Evolutionary conservation across 2,888 invertebrate species (phyloP).

Genomic region (Idaea aversata): DNA sequence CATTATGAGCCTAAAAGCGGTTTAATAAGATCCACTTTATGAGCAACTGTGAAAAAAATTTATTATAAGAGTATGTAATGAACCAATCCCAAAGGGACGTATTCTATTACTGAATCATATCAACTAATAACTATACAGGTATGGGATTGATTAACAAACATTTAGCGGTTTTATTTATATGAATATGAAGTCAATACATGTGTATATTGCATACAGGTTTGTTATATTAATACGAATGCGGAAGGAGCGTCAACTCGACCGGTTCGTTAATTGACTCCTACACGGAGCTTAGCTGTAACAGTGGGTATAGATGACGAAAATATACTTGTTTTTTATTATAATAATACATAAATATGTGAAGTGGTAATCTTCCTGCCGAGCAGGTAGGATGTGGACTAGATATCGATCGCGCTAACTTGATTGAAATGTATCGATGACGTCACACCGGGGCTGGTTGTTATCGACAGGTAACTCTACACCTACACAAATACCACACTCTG

Average conservation of each 20-base stretch:
- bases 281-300: background rate
- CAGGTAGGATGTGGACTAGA: background rate
- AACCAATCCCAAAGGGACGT: too few species aligned
- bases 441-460: background rate
- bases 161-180: background rate
- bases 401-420: too few species aligned
- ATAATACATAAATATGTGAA: background rate
- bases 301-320: background rate
- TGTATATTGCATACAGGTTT: slow-evolving; percentile 9
- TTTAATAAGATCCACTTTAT: too few species aligned
- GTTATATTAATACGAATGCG: slow-evolving; percentile 7
- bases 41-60: too few species aligned
- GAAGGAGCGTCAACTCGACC: slow-evolving; percentile 7
- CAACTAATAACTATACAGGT: background rate
- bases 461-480: background rate
- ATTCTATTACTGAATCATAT: too few species aligned
- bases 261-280: slow-evolving; percentile 2
- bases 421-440: background rate
- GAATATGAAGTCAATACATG: background rate
- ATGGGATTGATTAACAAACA: background rate
- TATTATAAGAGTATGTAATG: too few species aligned
- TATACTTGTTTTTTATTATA: background rate
- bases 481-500: background rate
- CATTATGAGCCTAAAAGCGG: too few species aligned
- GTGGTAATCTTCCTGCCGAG: background rate